These are phyloP conservation scores for Dolichomitus sp. DNA, from an alignment of 2,888 invertebrate genomes.

Conservation along the genomic window DNA sequence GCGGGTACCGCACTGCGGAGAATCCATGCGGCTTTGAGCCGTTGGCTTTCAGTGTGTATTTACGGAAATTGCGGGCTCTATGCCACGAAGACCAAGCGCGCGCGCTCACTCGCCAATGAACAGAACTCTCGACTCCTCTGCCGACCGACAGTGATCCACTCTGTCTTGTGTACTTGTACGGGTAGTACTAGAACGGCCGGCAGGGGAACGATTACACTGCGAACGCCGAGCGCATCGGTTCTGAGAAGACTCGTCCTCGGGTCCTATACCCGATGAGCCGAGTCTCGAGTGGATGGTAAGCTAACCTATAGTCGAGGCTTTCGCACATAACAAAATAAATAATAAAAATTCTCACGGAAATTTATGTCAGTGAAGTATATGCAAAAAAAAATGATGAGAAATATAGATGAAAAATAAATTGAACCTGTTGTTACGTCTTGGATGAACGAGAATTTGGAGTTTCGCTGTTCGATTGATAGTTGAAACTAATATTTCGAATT, in stretches of 20 bases:
- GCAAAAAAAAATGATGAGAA: neutral
- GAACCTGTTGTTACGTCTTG: too few relatives aligned
- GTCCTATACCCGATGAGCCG: conserved; percentile 22
- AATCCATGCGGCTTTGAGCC: conserved; percentile 45
- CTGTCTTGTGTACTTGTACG: conserved; percentile 34
- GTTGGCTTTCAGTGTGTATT: conserved; percentile 83
- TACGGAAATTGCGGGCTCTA: conserved; percentile 84
- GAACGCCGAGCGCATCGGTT: conserved; percentile 54
- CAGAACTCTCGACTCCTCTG: conserved; percentile 64
- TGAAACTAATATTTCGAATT: too few relatives aligned
- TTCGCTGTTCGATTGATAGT: too few relatives aligned
- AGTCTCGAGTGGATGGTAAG: neutral
- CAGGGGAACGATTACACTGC: conserved; percentile 71
- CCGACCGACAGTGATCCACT: conserved; percentile 82
- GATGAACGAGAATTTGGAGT: too few relatives aligned
- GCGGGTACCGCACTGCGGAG: neutral
- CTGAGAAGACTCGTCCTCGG: conserved; percentile 57
- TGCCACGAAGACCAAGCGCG: conserved; percentile 58
- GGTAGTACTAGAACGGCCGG: conserved; percentile 72
- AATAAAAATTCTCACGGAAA: neutral
- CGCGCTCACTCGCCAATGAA: neutral
- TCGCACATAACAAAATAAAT: neutral
- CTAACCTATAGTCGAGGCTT: neutral
- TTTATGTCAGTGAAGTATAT: neutral
- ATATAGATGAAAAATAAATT: neutral